A percentile compares a stretch with the other conserved stretches of the same genome.
Evolutionary conservation across 2,113 vertebrate species (phyloP).

Genomic region (Psettodes erumei): DNA sequence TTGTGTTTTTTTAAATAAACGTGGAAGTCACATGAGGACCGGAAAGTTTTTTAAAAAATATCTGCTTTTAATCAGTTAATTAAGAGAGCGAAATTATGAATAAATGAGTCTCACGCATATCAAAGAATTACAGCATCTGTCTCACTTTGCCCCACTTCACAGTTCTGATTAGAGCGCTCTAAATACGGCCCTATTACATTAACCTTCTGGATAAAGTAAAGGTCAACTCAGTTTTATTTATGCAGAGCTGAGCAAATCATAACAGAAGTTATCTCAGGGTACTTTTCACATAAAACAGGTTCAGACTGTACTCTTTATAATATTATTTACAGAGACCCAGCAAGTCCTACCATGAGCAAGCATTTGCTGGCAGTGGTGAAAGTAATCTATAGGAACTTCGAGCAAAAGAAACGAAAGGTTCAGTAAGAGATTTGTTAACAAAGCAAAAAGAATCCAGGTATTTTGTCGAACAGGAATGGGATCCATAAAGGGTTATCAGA

Average conservation of each 20-base stretch:
- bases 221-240: too few species aligned
- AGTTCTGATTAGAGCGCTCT: slow-evolving; percentile 44
- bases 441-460: not conserved
- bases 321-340: too few species aligned
- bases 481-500: not conserved
- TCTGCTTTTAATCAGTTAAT: slow-evolving; percentile 60
- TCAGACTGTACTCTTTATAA: too few species aligned
- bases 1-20: not conserved
- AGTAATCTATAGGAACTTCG: too few species aligned
- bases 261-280: too few species aligned
- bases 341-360: too few species aligned
- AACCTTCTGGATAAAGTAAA: slow-evolving; percentile 53
- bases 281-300: too few species aligned
- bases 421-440: not conserved
- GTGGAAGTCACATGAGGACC: too few species aligned
- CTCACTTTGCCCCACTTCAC: slow-evolving; percentile 24
- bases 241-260: too few species aligned
- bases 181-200: slow-evolving; percentile 43
- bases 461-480: not conserved
- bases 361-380: too few species aligned
- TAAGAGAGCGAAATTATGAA: slow-evolving; percentile 29
- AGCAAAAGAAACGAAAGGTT: too few species aligned
- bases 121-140: slow-evolving; percentile 46
- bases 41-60: slow-evolving; percentile 6
- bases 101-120: slow-evolving; percentile 34